phyloP scores from a whole-genome alignment of 2,888 invertebrate species.

The Pinctada fucata region DNA sequence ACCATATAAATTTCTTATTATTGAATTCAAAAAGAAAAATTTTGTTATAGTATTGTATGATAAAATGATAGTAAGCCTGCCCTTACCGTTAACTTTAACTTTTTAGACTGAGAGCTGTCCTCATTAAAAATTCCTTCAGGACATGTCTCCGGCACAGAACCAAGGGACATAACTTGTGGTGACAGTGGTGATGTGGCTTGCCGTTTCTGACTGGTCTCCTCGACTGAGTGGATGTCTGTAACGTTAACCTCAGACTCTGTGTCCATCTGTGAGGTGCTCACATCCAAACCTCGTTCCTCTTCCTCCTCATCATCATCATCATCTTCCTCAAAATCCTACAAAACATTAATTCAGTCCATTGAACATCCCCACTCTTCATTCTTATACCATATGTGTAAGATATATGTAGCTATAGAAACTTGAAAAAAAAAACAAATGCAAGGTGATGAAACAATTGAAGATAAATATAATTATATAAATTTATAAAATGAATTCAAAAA shows the following conservation, averaged over 20 bases:
- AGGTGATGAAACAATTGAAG: too few relatives aligned
- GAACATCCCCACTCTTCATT: too few relatives aligned
- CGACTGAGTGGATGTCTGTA: slow-evolving; percentile 19
- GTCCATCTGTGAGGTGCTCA: slow-evolving; percentile 5
- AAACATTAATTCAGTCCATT: not conserved
- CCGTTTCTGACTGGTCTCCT: slow-evolving; percentile 11
- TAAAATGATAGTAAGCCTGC: too few relatives aligned
- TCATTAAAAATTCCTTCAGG: slow-evolving; percentile 24
- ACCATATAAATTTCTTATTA: too few relatives aligned
- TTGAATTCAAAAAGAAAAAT: too few relatives aligned
- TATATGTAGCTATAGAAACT: too few relatives aligned
- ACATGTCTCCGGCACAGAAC: slow-evolving; percentile 19
- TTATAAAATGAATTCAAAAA: too few relatives aligned
- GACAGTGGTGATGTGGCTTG: slow-evolving; percentile 24
- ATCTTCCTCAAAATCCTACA: not conserved
- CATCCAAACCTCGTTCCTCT: not conserved
- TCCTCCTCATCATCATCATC: slow-evolving; percentile 54
- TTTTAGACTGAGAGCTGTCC: slow-evolving; percentile 25
- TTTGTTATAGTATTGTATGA: too few relatives aligned
- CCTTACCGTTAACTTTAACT: slow-evolving; percentile 20
- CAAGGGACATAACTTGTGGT: slow-evolving; percentile 18
- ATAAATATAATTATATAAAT: too few relatives aligned
- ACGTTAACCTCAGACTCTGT: slow-evolving; percentile 12
- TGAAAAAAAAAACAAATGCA: not conserved
- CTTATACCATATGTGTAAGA: too few relatives aligned